A percentile compares a stretch with the other conserved stretches of the same genome.
These are phyloP conservation scores for Parelbella ahira DNA, from an alignment of 2,888 invertebrate species.

Conservation along the genomic window DNA sequence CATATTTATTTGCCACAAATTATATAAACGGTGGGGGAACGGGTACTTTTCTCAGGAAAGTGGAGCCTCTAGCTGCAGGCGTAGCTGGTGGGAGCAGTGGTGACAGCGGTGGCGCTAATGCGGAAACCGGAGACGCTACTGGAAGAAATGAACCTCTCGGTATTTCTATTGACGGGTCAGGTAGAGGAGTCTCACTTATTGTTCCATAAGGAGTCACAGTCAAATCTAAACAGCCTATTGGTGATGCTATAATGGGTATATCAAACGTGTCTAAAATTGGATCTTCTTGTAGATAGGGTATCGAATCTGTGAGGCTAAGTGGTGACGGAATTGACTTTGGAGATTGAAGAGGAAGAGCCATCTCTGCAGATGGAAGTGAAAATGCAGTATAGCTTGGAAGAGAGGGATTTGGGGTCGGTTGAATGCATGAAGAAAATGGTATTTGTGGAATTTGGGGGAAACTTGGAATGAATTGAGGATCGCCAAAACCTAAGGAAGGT, in stretches of 20 bases:
- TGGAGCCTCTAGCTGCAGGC: constrained; percentile 40
- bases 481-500: not conserved
- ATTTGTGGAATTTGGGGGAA: not conserved
- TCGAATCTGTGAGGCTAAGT: not conserved
- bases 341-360: too few relatives aligned
- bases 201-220: constrained; percentile 26
- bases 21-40: constrained; percentile 58
- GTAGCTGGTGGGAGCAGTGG: constrained; percentile 38
- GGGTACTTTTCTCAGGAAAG: constrained; percentile 54
- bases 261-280: not conserved
- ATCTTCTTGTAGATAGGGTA: constrained; percentile 4
- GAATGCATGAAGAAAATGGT: not conserved
- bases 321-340: constrained; percentile 16
- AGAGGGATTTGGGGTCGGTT: too few relatives aligned
- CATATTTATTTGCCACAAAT: constrained; percentile 1
- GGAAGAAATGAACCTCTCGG: constrained; percentile 44
- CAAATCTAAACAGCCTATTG: constrained; percentile 33
- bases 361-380: too few relatives aligned
- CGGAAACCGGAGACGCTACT: constrained; percentile 49
- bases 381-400: too few relatives aligned
- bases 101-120: constrained; percentile 37
- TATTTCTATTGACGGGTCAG: constrained; percentile 27
- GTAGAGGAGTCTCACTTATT: constrained; percentile 25
- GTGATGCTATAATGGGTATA: constrained; percentile 21
- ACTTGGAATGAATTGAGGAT: not conserved